phyloP scores from a whole-genome alignment of 2,888 invertebrate genomes.

The Crematogaster levior region DNA sequence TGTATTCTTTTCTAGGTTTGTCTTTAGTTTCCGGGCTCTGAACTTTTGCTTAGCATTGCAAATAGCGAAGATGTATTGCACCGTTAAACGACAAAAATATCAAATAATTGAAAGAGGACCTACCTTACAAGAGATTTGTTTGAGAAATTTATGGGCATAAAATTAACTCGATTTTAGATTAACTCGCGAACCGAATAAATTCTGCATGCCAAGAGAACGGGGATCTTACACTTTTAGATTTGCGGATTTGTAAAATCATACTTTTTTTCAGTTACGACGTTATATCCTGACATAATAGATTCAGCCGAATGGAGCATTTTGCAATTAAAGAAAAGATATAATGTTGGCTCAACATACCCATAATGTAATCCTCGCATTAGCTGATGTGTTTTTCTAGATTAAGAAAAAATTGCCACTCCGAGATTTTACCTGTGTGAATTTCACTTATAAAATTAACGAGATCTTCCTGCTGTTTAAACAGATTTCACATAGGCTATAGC shows the following conservation, averaged over 20 bases:
- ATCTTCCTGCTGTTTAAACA: neutral
- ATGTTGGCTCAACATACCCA: constrained; percentile 32
- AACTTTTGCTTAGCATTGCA: neutral
- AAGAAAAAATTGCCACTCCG: constrained; percentile 22
- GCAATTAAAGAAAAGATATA: constrained; percentile 37
- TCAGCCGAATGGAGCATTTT: constrained; percentile 1
- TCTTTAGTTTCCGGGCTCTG: neutral
- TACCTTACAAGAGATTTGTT: neutral
- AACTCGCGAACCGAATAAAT: constrained; percentile 28
- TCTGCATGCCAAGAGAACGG: neutral
- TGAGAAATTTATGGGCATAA: constrained; percentile 6
- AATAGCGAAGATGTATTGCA: too few species aligned
- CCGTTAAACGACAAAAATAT: neutral
- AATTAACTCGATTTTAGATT: constrained; percentile 16
- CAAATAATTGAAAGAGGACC: neutral
- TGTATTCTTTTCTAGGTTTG: neutral
- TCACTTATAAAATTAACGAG: constrained; percentile 1
- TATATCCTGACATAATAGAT: constrained; percentile 11
- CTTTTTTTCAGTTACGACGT: neutral
- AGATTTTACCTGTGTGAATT: constrained; percentile 11
- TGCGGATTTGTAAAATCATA: neutral
- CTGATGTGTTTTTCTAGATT: neutral
- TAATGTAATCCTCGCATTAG: constrained; percentile 38
- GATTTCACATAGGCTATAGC: too few species aligned
- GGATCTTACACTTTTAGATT: constrained; percentile 8